phyloP scores from a whole-genome alignment of 2,888 invertebrate genomes.

The Caenorhabditis angaria region DNA sequence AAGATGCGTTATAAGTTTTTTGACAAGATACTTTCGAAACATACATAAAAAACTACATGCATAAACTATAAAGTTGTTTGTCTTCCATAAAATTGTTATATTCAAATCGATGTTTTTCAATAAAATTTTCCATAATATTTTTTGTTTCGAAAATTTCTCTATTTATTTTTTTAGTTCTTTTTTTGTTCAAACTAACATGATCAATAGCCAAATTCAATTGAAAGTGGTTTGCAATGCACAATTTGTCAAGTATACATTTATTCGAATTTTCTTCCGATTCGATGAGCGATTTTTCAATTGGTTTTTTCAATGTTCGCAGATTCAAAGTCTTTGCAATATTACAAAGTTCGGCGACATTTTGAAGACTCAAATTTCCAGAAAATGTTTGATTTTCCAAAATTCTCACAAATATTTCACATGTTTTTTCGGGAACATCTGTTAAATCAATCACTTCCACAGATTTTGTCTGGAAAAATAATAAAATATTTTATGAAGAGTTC shows the following conservation, averaged over 20 bases:
- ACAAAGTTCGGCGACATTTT: not conserved
- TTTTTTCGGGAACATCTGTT: not conserved
- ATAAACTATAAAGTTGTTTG: too few relatives aligned
- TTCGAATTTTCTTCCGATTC: not conserved
- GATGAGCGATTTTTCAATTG: not conserved
- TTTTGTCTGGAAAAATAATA: not conserved
- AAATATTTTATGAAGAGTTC: not conserved
- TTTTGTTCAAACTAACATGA: not conserved
- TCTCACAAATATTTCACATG: not conserved
- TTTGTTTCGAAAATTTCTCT: too few relatives aligned
- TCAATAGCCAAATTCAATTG: not conserved
- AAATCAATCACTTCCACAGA: slow-evolving; percentile 5
- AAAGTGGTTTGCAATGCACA: not conserved
- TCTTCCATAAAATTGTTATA: too few relatives aligned
- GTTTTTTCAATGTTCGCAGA: not conserved
- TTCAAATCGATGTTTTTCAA: too few relatives aligned
- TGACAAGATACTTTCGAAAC: too few relatives aligned
- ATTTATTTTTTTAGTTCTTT: not conserved
- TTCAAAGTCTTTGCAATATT: not conserved
- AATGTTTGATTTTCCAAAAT: not conserved
- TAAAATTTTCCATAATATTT: too few relatives aligned
- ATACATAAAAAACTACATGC: too few relatives aligned
- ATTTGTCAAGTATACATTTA: not conserved
- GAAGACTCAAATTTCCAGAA: not conserved
- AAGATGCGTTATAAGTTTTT: too few relatives aligned